Conservation (phyloP, 2,113 vertebrate genomes). For the Galemys pyrenaicus region DNA sequence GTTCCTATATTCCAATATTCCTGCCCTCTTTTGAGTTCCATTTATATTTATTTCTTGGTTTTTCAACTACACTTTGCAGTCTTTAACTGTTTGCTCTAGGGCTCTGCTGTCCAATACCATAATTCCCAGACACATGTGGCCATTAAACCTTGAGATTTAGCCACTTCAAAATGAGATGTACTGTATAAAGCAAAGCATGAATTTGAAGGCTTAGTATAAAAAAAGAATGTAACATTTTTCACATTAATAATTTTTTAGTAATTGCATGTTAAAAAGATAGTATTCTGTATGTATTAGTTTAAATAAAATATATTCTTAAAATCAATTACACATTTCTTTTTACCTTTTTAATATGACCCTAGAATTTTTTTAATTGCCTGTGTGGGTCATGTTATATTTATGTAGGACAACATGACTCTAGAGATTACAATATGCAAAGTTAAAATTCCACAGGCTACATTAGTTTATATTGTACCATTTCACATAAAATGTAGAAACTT, state of each 20-base stretch:
- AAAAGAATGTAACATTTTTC: not conserved
- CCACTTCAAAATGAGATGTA: not conserved
- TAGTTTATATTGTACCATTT: not conserved
- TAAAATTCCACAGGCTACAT: not conserved
- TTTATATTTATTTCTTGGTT: not conserved
- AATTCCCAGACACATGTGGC: not conserved
- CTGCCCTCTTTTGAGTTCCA: not conserved
- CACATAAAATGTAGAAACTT: not conserved
- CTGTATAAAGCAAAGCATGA: not conserved
- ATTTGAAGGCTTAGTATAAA: not conserved
- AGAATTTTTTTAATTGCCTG: not conserved
- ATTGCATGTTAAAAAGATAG: not conserved
- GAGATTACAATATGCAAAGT: not conserved
- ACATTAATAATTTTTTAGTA: not conserved
- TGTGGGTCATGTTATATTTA: not conserved
- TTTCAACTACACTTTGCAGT: not conserved
- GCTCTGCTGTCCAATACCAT: not conserved
- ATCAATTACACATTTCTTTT: constrained; percentile 10
- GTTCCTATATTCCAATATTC: not conserved
- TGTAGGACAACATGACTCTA: not conserved
- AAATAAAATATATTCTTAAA: not conserved
- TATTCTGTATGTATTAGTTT: not conserved
- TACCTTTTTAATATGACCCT: not conserved
- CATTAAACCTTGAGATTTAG: not conserved
- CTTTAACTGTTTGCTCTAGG: not conserved